Evolutionary conservation across 2,797 vertebrate species (phyloP).

Genomic region (Hypotaenidia okinawae): DNA sequence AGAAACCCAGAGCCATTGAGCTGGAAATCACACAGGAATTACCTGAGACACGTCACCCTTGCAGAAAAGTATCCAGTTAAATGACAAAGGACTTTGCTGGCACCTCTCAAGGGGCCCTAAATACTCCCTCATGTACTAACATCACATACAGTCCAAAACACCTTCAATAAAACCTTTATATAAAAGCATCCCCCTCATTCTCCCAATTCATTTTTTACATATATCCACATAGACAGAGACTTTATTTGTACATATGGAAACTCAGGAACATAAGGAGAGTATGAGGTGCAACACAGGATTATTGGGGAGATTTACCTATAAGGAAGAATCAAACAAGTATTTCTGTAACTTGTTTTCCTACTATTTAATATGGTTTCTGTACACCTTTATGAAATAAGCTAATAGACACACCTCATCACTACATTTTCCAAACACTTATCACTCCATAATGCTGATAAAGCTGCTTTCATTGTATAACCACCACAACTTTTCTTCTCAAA

Average conservation of each 20-base stretch:
- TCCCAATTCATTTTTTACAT: background rate
- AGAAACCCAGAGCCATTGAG: background rate
- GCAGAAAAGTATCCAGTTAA: background rate
- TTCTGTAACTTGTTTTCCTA: background rate
- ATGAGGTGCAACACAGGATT: background rate
- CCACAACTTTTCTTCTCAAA: background rate
- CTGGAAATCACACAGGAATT: background rate
- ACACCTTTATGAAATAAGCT: background rate
- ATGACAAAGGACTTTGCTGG: background rate
- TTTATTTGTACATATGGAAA: fast-evolving
- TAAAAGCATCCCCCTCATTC: background rate
- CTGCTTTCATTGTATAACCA: background rate
- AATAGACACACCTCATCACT: background rate
- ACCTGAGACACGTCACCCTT: fast-evolving
- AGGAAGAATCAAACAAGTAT: background rate
- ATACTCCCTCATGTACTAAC: background rate
- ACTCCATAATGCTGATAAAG: background rate
- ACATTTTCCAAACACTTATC: background rate
- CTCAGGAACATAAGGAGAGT: background rate
- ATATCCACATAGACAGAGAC: background rate
- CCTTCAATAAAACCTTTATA: background rate
- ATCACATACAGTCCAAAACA: background rate
- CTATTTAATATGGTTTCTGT: background rate
- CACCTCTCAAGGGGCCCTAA: background rate
- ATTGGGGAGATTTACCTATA: background rate